A percentile compares a stretch with the other conserved stretches of the same genome.
Evolutionary conservation across 2,113 vertebrate species (phyloP).

Genomic region (Rutilus rutilus): DNA sequence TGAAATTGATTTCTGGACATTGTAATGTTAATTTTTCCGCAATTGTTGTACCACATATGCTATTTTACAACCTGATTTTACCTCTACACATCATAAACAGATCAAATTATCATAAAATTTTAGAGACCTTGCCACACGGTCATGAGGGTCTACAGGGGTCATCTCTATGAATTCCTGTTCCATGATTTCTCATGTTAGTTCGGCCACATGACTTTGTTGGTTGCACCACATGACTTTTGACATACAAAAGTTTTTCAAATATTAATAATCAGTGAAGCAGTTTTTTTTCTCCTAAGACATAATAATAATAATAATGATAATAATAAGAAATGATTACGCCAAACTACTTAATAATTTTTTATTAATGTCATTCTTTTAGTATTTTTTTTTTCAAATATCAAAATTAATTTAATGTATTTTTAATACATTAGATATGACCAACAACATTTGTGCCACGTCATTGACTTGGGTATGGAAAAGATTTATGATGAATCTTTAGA

Average conservation of each 20-base stretch:
- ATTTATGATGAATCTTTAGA: neutral
- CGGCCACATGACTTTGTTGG: neutral
- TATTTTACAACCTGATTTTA: neutral
- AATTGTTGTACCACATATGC: neutral
- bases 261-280: neutral
- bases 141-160: too few species aligned
- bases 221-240: neutral
- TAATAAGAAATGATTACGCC: neutral
- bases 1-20: too few species aligned
- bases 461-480: neutral
- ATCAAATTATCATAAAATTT: neutral
- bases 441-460: neutral
- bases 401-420: neutral
- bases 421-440: neutral
- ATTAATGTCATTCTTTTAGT: neutral
- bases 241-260: neutral
- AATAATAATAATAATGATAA: neutral
- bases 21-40: too few species aligned
- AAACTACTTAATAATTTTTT: neutral
- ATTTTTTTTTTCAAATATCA: neutral
- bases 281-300: neutral
- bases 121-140: neutral
- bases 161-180: too few species aligned
- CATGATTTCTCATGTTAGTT: neutral
- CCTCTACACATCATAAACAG: neutral